Evolutionary conservation across 2,113 vertebrate species (phyloP), one percentile per base, ranked within the genome.

Genomic region (Pelmatolapia mariae): DNA sequence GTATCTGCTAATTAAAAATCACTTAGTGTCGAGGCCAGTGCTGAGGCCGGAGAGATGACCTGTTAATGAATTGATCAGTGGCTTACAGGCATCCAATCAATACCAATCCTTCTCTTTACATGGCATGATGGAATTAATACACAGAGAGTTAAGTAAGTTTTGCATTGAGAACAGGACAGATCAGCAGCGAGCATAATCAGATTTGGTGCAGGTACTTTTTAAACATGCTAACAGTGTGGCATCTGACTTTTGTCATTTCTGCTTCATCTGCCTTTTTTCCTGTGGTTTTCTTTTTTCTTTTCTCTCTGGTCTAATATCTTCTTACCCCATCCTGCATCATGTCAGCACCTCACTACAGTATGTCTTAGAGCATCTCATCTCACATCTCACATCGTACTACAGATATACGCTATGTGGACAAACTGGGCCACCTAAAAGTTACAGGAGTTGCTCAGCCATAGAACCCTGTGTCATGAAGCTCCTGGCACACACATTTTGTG

Each of bases 11-110:
- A 93, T 93, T 93, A 91, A 87, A 66, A 92, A 86, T 73, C 89
- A 88, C 87, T 95, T 88, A 85, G 80, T 47, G 54, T 22, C 24
- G 16, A 12, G 45, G 16, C 11, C 7, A 7, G 52, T 8, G 54
- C 57, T 61, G 71, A 81, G 57, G 78, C 76, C 47, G 16, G 6
- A 78, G 56, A 83, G 63, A 53, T 40, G 61, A 80, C 68, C 66
- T 68, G 78, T 87, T 95, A 90, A 94, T 94, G 81, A 87, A 93
- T 90, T 87, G 87, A 95, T 93, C 71, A 57, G 57, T 50, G 57
- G 80, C 83, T 88, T 71, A 31, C 29, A 89, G 68, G 43, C 82
- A 24, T 57, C 26, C 40, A 66, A 91, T 95, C 92, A 83, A 95
- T 94, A 81, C 3, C 78, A 52, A 24, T 43, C 50, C n/a, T 36